These are phyloP conservation scores for Murina feae DNA, from an alignment of 2,113 vertebrate species.

Conservation along the genomic window DNA sequence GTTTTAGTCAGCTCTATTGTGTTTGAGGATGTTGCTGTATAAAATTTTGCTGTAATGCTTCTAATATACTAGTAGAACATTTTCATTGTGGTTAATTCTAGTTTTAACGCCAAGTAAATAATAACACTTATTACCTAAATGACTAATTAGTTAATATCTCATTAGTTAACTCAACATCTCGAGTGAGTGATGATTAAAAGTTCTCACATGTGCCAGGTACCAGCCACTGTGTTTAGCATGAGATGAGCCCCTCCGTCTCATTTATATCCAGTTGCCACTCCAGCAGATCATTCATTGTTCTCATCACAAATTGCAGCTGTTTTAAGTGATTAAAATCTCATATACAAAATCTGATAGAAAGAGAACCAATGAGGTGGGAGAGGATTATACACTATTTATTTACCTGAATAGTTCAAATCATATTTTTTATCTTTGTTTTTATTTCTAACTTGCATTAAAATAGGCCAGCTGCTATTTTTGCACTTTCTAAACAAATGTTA, in stretches of 20 bases:
- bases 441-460: neutral
- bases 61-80: neutral
- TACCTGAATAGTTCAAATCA: neutral
- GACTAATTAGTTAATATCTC: neutral
- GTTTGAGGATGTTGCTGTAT: slow-evolving; percentile 8
- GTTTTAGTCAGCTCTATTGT: neutral
- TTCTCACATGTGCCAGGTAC: neutral
- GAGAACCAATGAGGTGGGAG: neutral
- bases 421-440: slow-evolving; percentile 8
- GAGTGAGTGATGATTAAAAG: neutral
- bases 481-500: neutral
- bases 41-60: slow-evolving; percentile 1
- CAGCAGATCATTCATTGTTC: neutral
- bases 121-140: neutral
- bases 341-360: neutral
- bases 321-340: neutral
- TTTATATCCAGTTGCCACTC: neutral
- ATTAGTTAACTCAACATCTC: neutral
- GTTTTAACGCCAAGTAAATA: slow-evolving; percentile 34
- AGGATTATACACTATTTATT: neutral
- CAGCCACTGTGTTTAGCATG: neutral
- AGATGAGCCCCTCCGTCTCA: neutral
- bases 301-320: neutral
- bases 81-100: slow-evolving; percentile 21
- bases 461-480: neutral